These are phyloP conservation scores for Empidonax traillii DNA, from an alignment of 2,113 vertebrate species.

Conservation along the genomic window DNA sequence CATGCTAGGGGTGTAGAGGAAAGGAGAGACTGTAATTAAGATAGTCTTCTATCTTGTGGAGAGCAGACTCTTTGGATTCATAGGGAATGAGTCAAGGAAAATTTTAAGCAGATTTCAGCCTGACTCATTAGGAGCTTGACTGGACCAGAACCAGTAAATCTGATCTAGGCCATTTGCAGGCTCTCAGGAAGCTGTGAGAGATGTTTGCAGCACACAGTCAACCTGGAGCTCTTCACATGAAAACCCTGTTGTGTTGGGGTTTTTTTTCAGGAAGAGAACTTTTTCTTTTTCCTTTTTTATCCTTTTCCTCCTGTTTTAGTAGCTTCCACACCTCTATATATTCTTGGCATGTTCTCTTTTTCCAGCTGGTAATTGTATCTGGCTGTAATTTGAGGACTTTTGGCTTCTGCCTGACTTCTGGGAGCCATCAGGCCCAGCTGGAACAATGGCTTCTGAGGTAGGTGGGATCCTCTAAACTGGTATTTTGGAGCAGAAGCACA, in stretches of 20 bases:
- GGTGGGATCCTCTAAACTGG: not conserved
- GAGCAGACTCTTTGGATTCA: not conserved
- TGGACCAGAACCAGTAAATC: not conserved
- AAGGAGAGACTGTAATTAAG: not conserved
- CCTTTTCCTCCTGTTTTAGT: not conserved
- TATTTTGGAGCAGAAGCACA: not conserved
- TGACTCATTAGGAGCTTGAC: not conserved
- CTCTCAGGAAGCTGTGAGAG: not conserved
- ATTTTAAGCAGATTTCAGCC: not conserved
- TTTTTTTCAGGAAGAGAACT: not conserved
- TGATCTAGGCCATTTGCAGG: fast-evolving
- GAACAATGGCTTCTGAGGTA: not conserved
- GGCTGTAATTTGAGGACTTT: not conserved
- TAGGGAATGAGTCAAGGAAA: constrained; percentile 12
- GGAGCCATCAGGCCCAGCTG: not conserved
- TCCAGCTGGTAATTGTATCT: not conserved
- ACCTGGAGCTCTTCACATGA: not conserved
- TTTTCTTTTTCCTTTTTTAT: not conserved
- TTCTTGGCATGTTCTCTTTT: not conserved
- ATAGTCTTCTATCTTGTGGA: not conserved
- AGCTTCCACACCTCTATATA: not conserved
- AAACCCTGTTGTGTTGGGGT: not conserved
- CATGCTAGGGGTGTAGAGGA: not conserved
- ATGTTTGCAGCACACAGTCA: not conserved
- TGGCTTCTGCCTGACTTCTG: not conserved